These are phyloP conservation scores for Caenorhabditis uteleia DNA, from an alignment of 2,888 invertebrate genomes.

Conservation along the genomic window DNA sequence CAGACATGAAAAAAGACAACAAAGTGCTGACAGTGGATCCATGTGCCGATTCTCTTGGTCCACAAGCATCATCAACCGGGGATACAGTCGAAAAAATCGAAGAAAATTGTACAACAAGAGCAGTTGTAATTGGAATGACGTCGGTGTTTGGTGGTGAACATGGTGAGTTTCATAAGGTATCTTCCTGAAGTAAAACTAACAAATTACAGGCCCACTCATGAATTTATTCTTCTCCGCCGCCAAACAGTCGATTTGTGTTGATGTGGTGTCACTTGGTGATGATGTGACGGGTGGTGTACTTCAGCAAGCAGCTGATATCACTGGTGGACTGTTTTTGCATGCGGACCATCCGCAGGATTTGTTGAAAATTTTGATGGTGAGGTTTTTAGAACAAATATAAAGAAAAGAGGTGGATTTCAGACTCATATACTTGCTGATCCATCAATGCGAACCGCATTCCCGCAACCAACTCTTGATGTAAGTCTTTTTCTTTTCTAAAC, in stretches of 20 bases:
- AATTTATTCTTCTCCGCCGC: conserved; percentile 54
- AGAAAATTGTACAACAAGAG: conserved; percentile 17
- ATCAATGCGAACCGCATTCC: conserved; percentile 24
- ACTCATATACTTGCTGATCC: conserved; percentile 39
- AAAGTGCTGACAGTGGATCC: conserved; percentile 10
- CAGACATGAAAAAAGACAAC: conserved; percentile 41
- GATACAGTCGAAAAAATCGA: background rate
- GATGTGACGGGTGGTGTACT: conserved; percentile 42
- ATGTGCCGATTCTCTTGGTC: conserved; percentile 26
- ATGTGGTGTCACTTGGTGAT: conserved; percentile 45
- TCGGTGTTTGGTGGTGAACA: conserved; percentile 43
- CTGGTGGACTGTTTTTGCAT: conserved; percentile 44
- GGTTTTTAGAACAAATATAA: background rate
- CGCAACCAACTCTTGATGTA: conserved; percentile 31
- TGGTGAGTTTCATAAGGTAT: conserved; percentile 13
- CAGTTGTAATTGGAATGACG: conserved; percentile 46
- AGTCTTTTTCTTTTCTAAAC: background rate
- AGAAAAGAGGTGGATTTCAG: conserved; percentile 12
- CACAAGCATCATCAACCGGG: background rate
- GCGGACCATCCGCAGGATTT: conserved; percentile 12
- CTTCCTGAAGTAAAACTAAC: background rate
- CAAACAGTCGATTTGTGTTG: conserved; percentile 48
- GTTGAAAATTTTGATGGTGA: conserved; percentile 34
- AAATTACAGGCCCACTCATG: conserved; percentile 39
- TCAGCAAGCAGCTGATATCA: conserved; percentile 54